A percentile compares a stretch with the other conserved stretches of the same genome.
These are phyloP conservation scores for Psophia crepitans DNA, from an alignment of 2,113 vertebrate genomes.

Conservation along the genomic window DNA sequence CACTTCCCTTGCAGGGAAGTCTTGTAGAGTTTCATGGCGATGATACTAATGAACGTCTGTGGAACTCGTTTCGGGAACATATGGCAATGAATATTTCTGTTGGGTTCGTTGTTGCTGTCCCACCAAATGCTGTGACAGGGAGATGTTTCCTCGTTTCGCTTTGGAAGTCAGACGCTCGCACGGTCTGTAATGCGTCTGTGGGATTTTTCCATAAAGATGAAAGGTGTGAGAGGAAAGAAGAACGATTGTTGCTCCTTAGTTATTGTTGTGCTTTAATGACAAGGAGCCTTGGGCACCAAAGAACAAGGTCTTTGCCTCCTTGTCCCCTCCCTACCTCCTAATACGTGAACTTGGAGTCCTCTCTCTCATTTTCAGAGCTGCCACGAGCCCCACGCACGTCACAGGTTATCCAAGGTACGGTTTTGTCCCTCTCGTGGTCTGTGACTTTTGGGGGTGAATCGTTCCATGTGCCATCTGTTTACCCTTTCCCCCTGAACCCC, in stretches of 20 bases:
- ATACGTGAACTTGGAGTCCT: background rate
- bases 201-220: background rate
- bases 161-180: background rate
- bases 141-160: background rate
- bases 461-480: background rate
- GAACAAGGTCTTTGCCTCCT: background rate
- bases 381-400: background rate
- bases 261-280: background rate
- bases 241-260: background rate
- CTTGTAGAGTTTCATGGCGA: background rate
- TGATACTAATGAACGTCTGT: constrained; percentile 35
- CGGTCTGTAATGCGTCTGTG: background rate
- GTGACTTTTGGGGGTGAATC: background rate
- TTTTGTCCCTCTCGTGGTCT: background rate
- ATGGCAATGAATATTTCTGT: constrained; percentile 52
- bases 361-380: background rate
- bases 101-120: constrained; percentile 4
- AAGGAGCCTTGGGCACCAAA: background rate
- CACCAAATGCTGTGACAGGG: background rate
- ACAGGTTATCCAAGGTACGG: background rate
- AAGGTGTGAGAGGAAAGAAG: background rate
- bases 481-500: background rate
- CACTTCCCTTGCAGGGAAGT: constrained; percentile 3
- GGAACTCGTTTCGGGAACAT: constrained; percentile 3
- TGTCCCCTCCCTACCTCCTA: background rate